Evolutionary conservation across 2,888 invertebrate species (phyloP).

Genomic region (Frankliniella fusca): DNA sequence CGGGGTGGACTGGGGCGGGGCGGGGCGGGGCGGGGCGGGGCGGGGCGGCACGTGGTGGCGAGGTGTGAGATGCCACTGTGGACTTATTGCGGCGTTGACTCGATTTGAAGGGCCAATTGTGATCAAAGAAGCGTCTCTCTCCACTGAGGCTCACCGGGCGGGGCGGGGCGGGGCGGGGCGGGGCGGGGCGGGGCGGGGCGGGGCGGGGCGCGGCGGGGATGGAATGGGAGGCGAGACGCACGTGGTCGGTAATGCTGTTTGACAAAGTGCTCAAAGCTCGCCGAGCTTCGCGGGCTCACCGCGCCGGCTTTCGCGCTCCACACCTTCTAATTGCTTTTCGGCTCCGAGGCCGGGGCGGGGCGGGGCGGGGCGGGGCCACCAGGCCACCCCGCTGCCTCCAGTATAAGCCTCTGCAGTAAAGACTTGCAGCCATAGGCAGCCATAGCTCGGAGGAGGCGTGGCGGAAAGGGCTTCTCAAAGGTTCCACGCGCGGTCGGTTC

Average conservation of each 20-base stretch:
- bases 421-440: too few relatives aligned
- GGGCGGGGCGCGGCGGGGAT: neutral
- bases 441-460: too few relatives aligned
- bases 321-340: slow-evolving; percentile 9
- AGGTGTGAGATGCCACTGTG: too few relatives aligned
- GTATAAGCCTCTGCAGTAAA: too few relatives aligned
- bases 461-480: too few relatives aligned
- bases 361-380: too few relatives aligned
- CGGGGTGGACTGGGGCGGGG: neutral
- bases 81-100: neutral
- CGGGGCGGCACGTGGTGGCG: too few relatives aligned
- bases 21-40: neutral
- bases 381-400: too few relatives aligned
- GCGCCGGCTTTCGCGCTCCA: neutral
- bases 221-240: neutral
- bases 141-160: neutral
- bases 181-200: neutral
- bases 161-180: neutral
- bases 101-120: neutral
- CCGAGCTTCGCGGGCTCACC: neutral
- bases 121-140: neutral
- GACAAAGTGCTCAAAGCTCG: slow-evolving; percentile 18
- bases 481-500: too few relatives aligned
- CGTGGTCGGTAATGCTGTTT: slow-evolving; percentile 6
- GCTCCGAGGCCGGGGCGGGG: neutral